Evolutionary conservation across 2,888 invertebrate genomes (phyloP), one percentile per base, ranked within the genome.

Genomic region (Synergus gifuensis): DNA sequence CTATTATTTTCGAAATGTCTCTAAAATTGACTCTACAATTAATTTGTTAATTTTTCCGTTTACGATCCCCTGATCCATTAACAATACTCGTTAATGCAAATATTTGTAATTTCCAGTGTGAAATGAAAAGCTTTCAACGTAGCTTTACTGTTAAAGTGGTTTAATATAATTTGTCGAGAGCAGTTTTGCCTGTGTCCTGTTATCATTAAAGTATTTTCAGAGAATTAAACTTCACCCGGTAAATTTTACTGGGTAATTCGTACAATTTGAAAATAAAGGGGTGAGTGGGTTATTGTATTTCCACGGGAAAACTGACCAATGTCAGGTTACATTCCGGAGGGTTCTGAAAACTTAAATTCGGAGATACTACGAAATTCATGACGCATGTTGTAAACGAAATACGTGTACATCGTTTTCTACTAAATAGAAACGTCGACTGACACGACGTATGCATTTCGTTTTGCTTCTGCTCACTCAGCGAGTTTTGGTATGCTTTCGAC

Each of bases 381-480:
- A 49, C 69, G 28, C 28, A 22, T 40, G 64, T 44, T 64, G 77
- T 77, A 77, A 77, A 62, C 64, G 77, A 77, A 64, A 46, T 64
- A 77, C 77, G 77, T 77, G 77, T 64, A 46, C 46, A 62, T 60
- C 46, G 64, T 58, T 77, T 77, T 28, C 77, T 77, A 77, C 44
- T 77, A 77, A 77, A 63, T 49, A 77, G 42, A 36, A 63, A 64
- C 64, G 64, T 46, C 67, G 46, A 69, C 67, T 46, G 46, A 46
- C 67, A 46, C 67, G 67, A 69, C 46, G 46, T 69, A 28, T 69
- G 67, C 28, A 69, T 69, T 69, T 69, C 69, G 28, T 69, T 69
- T 28, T 69, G 46, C 69, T 69, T 49, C 28, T 44, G 46, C 44
- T 28, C 46, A 69, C 69, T 69, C 69, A 49, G 69, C 69, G 46